Conservation (phyloP, 1,140 invertebrate genomes). For the Musca domestica region DNA sequence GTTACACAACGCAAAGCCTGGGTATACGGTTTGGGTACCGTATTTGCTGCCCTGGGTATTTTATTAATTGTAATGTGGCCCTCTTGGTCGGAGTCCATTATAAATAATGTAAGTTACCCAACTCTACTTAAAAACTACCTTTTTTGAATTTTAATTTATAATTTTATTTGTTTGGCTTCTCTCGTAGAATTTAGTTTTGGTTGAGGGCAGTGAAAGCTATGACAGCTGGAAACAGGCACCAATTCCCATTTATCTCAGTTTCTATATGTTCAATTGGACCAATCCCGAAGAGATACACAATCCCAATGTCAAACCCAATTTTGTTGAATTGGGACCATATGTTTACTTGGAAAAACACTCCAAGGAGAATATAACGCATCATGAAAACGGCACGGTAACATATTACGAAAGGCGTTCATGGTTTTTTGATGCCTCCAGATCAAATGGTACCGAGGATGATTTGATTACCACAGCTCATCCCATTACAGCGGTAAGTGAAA, state of each 20-base stretch:
- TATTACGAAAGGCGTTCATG: constrained; percentile 75
- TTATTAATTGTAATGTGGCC: constrained; percentile 42
- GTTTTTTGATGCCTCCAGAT: constrained; percentile 68
- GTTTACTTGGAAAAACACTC: constrained; percentile 61
- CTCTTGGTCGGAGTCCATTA: constrained; percentile 31
- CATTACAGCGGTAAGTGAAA: constrained; percentile 66
- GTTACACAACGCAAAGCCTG: constrained; percentile 47
- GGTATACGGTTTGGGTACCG: constrained; percentile 45
- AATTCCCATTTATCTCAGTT: constrained; percentile 74
- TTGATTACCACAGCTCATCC: constrained; percentile 76
- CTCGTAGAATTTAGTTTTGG: constrained; percentile 61
- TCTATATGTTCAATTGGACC: constrained; percentile 82
- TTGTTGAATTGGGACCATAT: constrained; percentile 67
- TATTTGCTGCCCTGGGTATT: constrained; percentile 37
- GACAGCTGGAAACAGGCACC: constrained; percentile 71
- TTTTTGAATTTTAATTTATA: constrained; percentile 2
- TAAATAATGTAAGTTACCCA: constrained; percentile 38
- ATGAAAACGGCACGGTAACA: constrained; percentile 76
- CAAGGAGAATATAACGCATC: constrained; percentile 66
- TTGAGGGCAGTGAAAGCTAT: constrained; percentile 61
- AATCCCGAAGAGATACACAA: constrained; percentile 65
- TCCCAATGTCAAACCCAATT: constrained; percentile 61
- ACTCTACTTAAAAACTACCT: background rate
- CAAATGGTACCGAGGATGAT: constrained; percentile 72
- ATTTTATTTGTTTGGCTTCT: constrained; percentile 34